phyloP scores from a whole-genome alignment of 2,113 vertebrate species.

The Parus major region DNA sequence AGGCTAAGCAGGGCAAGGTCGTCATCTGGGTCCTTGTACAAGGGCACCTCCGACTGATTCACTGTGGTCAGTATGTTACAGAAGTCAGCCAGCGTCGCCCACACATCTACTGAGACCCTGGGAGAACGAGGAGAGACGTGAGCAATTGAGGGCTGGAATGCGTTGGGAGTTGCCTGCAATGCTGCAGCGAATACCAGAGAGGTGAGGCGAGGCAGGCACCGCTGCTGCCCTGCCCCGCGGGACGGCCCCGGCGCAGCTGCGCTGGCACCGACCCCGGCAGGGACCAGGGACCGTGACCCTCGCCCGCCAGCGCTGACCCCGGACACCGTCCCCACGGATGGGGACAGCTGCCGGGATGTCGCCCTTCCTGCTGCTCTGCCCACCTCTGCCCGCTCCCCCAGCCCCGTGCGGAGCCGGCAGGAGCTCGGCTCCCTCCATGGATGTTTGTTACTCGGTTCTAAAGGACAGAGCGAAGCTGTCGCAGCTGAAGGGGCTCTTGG shows the following conservation, averaged over 20 bases:
- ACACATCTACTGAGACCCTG: slow-evolving; percentile 87
- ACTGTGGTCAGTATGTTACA: slow-evolving; percentile 93
- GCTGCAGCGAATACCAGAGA: slow-evolving; percentile 62
- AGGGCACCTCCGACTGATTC: slow-evolving; percentile 91
- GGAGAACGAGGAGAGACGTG: slow-evolving; percentile 67
- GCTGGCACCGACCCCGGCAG: not conserved
- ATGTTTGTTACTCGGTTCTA: not conserved
- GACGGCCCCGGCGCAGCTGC: slow-evolving; percentile 30
- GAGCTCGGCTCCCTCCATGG: not conserved
- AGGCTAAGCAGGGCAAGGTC: slow-evolving; percentile 91
- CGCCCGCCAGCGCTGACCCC: not conserved
- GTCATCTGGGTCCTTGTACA: slow-evolving; percentile 95
- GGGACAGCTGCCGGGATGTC: not conserved
- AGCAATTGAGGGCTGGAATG: slow-evolving; percentile 61
- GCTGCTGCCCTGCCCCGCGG: slow-evolving; percentile 30
- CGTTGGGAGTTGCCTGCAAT: slow-evolving; percentile 60
- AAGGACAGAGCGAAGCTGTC: not conserved
- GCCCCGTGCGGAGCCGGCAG: not conserved
- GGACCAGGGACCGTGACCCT: not conserved
- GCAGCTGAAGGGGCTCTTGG: not conserved
- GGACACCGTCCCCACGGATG: not conserved
- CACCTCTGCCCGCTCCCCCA: not conserved
- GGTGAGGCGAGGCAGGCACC: slow-evolving; percentile 44
- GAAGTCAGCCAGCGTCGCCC: slow-evolving; percentile 91
- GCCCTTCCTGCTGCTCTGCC: not conserved